These are phyloP conservation scores for Erpobdella octoculata DNA, from an alignment of 2,888 invertebrate genomes.

Conservation along the genomic window DNA sequence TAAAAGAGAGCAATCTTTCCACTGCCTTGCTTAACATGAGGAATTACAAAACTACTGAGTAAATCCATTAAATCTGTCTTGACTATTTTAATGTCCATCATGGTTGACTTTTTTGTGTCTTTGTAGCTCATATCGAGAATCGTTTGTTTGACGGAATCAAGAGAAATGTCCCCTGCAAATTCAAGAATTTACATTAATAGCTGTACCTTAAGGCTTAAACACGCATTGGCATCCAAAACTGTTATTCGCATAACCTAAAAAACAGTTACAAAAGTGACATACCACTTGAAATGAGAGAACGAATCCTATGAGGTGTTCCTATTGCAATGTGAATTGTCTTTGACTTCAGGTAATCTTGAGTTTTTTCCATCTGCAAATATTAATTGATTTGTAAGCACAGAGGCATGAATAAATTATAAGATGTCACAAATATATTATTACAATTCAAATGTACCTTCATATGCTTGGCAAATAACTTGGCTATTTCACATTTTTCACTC, in stretches of 20 bases:
- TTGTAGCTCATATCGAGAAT: not conserved
- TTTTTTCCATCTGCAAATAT: conserved; percentile 1
- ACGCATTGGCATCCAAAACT: too few relatives aligned
- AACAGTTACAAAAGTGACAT: not conserved
- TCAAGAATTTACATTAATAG: not conserved
- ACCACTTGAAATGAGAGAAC: not conserved
- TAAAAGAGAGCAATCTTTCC: conserved; percentile 1
- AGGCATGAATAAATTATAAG: not conserved
- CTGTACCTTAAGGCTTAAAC: not conserved
- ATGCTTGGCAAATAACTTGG: conserved; percentile 50
- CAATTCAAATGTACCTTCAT: conserved; percentile 43
- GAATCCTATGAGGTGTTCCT: conserved; percentile 1
- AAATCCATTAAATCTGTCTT: conserved; percentile 4
- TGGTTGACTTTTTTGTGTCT: conserved; percentile 7
- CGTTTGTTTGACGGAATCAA: not conserved
- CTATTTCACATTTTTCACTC: conserved; percentile 44
- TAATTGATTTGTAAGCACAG: not conserved
- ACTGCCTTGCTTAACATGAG: not conserved
- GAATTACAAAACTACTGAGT: not conserved
- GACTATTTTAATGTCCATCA: conserved; percentile 13
- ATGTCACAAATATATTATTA: not conserved
- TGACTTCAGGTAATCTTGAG: conserved; percentile 14
- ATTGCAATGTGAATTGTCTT: conserved; percentile 22
- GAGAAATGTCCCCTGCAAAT: not conserved
- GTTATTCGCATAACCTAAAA: too few relatives aligned